These are phyloP conservation scores for Axis porcinus DNA, from an alignment of 2,113 vertebrate genomes.

Conservation along the genomic window DNA sequence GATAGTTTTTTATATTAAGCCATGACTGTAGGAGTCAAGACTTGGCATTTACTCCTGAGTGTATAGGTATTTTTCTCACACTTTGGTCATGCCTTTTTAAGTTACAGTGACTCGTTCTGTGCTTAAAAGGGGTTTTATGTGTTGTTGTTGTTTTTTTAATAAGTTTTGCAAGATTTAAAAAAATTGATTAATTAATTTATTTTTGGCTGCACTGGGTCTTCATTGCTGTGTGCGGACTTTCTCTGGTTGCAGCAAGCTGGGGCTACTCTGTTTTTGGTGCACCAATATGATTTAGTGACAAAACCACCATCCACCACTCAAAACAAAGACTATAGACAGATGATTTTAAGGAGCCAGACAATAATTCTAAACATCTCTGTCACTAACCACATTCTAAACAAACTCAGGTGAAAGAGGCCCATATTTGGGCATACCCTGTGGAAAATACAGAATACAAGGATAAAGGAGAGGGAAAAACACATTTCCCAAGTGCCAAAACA, in stretches of 20 bases:
- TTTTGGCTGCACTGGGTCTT: background rate
- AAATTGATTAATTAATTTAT: background rate
- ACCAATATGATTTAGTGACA: background rate
- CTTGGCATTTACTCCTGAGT: background rate
- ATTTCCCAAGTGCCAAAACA: background rate
- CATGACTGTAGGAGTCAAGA: background rate
- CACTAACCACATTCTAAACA: background rate
- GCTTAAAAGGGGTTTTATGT: background rate
- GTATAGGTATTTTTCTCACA: background rate
- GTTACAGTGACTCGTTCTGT: background rate
- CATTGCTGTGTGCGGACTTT: background rate
- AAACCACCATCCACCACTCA: background rate
- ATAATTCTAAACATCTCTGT: background rate
- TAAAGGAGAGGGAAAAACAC: background rate
- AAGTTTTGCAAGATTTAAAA: background rate
- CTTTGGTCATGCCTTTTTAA: background rate
- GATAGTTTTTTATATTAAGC: background rate
- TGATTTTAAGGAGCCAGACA: background rate
- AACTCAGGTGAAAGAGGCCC: background rate
- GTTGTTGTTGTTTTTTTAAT: background rate
- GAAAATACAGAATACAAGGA: background rate
- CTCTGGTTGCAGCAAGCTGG: background rate
- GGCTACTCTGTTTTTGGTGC: background rate
- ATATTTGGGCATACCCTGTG: background rate
- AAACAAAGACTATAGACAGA: background rate